These are phyloP conservation scores for Caenorhabditis angaria DNA, from an alignment of 2,888 invertebrate genomes.

Conservation along the genomic window DNA sequence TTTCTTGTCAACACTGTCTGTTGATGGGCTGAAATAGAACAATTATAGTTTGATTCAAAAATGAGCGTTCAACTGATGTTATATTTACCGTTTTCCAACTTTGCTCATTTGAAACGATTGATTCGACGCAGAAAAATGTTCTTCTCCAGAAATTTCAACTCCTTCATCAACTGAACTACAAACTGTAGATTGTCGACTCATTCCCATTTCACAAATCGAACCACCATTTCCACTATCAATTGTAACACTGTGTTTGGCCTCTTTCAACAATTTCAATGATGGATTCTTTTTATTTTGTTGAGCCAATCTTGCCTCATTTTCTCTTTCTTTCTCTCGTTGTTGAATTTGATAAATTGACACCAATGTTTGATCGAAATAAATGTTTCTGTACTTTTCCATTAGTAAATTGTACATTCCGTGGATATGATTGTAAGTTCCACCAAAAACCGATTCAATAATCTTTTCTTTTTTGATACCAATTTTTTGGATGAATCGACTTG, in stretches of 20 bases:
- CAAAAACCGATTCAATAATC: background rate
- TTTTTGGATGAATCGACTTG: slow-evolving; percentile 1
- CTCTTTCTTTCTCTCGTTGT: background rate
- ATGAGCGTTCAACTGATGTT: background rate
- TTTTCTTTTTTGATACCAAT: slow-evolving; percentile 7
- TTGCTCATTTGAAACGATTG: background rate
- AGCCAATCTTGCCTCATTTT: background rate
- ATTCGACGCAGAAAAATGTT: background rate
- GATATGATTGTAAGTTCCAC: background rate
- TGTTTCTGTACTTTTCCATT: slow-evolving; percentile 5
- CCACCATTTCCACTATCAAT: slow-evolving; percentile 7
- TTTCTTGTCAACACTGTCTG: slow-evolving; percentile 3
- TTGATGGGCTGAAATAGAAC: background rate
- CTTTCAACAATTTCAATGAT: background rate
- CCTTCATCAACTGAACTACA: slow-evolving; percentile 10
- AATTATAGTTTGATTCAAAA: background rate
- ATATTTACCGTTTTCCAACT: background rate
- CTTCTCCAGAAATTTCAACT: background rate
- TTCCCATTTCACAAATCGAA: background rate
- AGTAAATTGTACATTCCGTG: slow-evolving; percentile 8
- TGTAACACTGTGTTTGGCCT: background rate
- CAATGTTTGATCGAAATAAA: background rate
- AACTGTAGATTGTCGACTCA: slow-evolving; percentile 6
- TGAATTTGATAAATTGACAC: background rate
- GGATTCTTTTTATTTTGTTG: background rate